Conservation (phyloP, 35 echinoderm and acorn worm genomes). For the Heliocidaris tuberculata region DNA sequence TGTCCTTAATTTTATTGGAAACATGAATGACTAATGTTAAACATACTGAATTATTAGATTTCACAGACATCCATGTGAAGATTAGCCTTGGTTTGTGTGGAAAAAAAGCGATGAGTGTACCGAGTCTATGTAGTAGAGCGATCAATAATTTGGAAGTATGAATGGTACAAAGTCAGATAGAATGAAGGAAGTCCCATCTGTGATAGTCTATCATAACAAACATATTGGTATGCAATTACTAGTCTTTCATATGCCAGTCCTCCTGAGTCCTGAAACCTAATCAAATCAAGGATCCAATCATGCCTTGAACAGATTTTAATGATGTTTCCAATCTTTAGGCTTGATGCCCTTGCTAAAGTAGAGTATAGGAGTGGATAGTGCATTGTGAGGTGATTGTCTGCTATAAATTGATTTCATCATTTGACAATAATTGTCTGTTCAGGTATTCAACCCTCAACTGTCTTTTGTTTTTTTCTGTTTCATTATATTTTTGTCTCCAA, state of each 20-base stretch:
- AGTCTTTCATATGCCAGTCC: background rate
- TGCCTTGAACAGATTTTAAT: background rate
- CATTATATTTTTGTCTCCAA: background rate
- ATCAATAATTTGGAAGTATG: background rate
- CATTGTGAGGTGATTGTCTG: background rate
- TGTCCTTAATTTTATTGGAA: background rate
- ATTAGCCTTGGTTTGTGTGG: background rate
- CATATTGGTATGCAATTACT: background rate
- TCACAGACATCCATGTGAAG: background rate
- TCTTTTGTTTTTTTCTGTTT: background rate
- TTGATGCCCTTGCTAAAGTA: background rate
- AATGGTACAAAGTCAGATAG: background rate
- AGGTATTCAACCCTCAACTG: background rate
- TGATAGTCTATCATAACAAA: background rate
- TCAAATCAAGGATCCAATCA: constrained; percentile 11
- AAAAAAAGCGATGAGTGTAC: background rate
- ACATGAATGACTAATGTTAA: background rate
- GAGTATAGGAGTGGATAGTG: background rate
- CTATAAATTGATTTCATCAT: too few species aligned
- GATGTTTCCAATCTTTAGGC: background rate
- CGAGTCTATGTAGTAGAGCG: background rate
- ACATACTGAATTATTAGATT: background rate
- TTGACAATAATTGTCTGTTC: background rate
- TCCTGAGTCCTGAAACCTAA: background rate
- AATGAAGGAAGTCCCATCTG: background rate